Evolutionary conservation across 2,888 invertebrate genomes (phyloP).

Genomic region (Diaphora mendica): DNA sequence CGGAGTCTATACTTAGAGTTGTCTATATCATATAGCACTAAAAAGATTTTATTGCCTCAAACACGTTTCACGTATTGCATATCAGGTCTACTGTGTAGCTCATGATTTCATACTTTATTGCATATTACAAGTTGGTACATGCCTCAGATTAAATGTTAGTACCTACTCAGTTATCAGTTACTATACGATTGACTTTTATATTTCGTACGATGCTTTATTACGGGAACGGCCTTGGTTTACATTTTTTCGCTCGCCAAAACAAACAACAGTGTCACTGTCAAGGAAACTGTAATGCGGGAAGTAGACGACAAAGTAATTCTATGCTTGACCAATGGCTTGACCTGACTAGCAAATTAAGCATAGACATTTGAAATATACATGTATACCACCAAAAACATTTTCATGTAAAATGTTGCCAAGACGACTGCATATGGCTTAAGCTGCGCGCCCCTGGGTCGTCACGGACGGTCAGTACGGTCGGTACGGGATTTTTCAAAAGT

Average conservation of each 20-base stretch:
- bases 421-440: no score
- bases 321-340: no score
- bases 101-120: slow-evolving; percentile 10
- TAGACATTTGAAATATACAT: no score
- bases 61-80: slow-evolving; percentile 9
- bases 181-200: not conserved
- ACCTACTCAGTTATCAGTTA: no score
- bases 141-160: not conserved
- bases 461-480: no score
- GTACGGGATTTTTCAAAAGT: no score
- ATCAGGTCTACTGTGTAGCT: not conserved
- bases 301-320: no score
- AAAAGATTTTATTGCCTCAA: slow-evolving; percentile 15
- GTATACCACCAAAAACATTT: no score
- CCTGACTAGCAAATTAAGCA: no score
- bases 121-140: slow-evolving; percentile 32
- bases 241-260: slow-evolving; percentile 23
- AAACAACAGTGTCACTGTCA: slow-evolving; percentile 48
- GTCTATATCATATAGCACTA: slow-evolving; percentile 6
- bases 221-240: slow-evolving; percentile 10
- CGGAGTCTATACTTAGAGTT: slow-evolving; percentile 4
- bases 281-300: slow-evolving; percentile 30
- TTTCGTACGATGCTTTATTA: slow-evolving; percentile 13
- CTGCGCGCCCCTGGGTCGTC: no score
- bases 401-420: no score